Percentiles rank a stretch among this genome's conserved stretches.
Evolutionary conservation across 2,113 vertebrate species (phyloP).

Genomic region (Procavia capensis): DNA sequence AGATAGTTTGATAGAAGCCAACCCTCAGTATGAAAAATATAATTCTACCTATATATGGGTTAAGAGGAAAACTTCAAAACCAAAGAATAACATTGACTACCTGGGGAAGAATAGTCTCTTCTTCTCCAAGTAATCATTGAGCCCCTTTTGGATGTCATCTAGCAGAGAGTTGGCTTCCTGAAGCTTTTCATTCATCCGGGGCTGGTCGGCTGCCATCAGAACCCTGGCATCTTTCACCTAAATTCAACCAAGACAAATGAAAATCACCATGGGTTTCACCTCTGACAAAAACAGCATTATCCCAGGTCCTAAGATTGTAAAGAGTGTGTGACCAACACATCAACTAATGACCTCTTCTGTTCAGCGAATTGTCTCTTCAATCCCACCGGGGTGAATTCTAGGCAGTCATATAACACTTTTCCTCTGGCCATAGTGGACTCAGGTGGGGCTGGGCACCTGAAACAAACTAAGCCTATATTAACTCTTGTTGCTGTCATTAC

Average conservation of each 20-base stretch:
- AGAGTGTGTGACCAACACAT: neutral
- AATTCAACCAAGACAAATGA: neutral
- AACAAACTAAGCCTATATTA: neutral
- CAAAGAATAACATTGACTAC: constrained; percentile 79
- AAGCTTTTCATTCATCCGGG: constrained; percentile 91
- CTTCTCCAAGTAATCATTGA: constrained; percentile 94
- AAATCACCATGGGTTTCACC: neutral
- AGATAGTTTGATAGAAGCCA: neutral
- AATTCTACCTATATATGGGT: neutral
- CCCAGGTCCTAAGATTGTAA: neutral
- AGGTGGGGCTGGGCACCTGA: neutral
- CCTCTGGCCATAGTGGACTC: neutral
- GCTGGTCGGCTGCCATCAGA: constrained; percentile 90
- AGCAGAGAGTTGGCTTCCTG: constrained; percentile 91
- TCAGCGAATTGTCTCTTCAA: neutral
- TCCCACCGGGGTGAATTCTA: neutral
- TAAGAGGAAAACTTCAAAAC: neutral
- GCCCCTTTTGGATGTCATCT: constrained; percentile 92
- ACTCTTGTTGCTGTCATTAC: too few species aligned
- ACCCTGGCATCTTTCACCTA: constrained; percentile 89
- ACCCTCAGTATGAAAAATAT: neutral
- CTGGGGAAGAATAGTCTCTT: constrained; percentile 93
- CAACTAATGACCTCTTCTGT: neutral
- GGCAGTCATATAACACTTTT: neutral
- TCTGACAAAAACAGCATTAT: neutral